phyloP scores from a whole-genome alignment of 2,113 vertebrate species.

The Thunnus thynnus region DNA sequence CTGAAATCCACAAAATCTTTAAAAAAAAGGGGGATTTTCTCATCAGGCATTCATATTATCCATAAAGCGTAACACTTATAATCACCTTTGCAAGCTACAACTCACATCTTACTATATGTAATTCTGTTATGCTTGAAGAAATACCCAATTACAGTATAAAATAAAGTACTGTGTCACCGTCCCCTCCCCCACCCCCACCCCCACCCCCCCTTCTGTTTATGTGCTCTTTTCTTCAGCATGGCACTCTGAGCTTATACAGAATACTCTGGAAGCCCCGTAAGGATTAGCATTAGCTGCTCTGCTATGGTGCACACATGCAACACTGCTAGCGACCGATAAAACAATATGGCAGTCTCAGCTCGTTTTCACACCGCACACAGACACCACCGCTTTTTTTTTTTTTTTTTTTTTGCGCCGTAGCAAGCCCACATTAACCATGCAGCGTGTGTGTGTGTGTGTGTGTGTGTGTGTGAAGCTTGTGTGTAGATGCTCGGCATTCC shows the following conservation, averaged over 20 bases:
- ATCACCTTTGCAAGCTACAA: conserved; percentile 34
- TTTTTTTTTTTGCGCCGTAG: neutral
- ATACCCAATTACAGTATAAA: conserved; percentile 23
- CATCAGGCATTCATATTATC: conserved; percentile 30
- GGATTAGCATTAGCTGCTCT: conserved; percentile 75
- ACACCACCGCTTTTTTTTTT: neutral
- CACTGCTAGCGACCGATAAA: conserved; percentile 74
- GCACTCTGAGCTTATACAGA: conserved; percentile 43
- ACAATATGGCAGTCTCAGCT: conserved; percentile 55
- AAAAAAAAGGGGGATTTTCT: conserved; percentile 26
- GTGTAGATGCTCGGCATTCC: conserved; percentile 18
- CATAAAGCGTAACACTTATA: conserved; percentile 13
- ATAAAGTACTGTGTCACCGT: conserved; percentile 16
- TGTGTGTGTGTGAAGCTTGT: neutral
- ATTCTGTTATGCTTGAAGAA: conserved; percentile 32
- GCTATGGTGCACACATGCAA: conserved; percentile 66
- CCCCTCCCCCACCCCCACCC: neutral
- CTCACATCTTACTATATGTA: conserved; percentile 16
- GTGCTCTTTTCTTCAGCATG: conserved; percentile 23
- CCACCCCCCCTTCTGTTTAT: neutral
- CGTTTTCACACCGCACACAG: conserved; percentile 7
- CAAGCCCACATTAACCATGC: conserved; percentile 45
- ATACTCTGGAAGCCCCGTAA: conserved; percentile 42
- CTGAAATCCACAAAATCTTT: conserved; percentile 14
- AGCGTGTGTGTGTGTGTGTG: neutral